Conservation (phyloP, 2,113 vertebrate species). For the Elgaria multicarinata region DNA sequence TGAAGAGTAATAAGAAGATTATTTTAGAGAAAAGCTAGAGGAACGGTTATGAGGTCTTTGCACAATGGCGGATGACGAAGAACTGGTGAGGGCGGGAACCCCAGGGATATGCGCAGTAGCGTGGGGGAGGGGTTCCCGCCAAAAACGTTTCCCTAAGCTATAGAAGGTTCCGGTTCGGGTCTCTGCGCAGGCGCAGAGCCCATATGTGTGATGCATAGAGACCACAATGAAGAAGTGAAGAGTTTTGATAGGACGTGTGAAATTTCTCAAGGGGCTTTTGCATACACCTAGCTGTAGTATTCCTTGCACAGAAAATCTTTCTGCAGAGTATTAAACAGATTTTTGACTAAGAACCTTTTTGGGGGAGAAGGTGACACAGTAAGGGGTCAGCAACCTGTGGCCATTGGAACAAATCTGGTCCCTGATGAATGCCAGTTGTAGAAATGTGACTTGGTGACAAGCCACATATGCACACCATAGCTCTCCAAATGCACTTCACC, state of each 20-base stretch:
- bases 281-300: neutral
- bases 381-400: neutral
- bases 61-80: no score
- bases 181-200: no score
- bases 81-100: no score
- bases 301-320: neutral
- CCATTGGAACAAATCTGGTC: neutral
- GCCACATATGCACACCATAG: neutral
- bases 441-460: neutral
- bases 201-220: no score
- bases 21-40: no score
- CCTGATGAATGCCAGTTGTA: neutral
- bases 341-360: neutral
- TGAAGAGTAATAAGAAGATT: no score
- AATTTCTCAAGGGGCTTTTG: neutral
- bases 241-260: neutral
- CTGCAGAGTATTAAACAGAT: neutral
- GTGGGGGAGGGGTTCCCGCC: no score
- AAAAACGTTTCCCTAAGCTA: no score
- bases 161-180: no score
- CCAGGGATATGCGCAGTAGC: no score
- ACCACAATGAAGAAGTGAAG: no score
- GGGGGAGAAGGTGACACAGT: neutral
- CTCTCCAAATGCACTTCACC: neutral
- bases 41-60: no score